Base-by-base conservation (phyloP, 2,888 invertebrate species). In the Ashinkailepas kermadecensis region DNA sequence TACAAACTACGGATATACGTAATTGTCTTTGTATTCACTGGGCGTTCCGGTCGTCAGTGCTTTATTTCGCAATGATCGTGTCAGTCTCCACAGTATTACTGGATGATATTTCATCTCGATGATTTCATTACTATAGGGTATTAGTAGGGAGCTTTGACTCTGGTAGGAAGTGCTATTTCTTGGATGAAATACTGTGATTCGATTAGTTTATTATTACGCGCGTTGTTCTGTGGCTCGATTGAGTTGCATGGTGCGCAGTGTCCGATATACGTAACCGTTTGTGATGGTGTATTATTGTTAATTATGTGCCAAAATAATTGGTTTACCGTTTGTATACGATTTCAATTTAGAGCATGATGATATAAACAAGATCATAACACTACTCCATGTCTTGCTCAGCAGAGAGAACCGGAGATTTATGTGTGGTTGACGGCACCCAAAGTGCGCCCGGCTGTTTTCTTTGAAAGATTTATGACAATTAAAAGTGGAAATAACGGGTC, bases 211-310 rank as follows among this genome's bases (percentile, higher is more conserved):
- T 54, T 54, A 74, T 15, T 59, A 54, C 54, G 74, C 15, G 54
- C 25, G 54, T 25, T 74, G 18, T 39, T 18, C 54, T 21, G 54
- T 10, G 74, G 74, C 74, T 54, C 54, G 54, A 4, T 8, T 74
- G 54, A 54, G 74, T 74, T 74, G 9, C 54, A 54, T 74, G 74
- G 23, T 74, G 54, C 74, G 74, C 74, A 74, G 25, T 74, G 67
- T 67, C 74, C 21, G 13, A 54, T 6, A 74, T 74, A 74, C 74
- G 74, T 74, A 39, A 74, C 74, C 54, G 74, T 74, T 74, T 74
- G 74, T 74, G 54, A 74, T 74, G 74, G 74, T 74, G 74, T 74
- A 74, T 74, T 74, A 74, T 74, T 74, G 74, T 74, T 74, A 74
- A 54, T 74, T 74, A 74, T 74, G 74, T 74, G 74, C 74, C 74